These are phyloP conservation scores for Sebastes variabilis DNA, from an alignment of 2,797 vertebrate species.

Conservation along the genomic window DNA sequence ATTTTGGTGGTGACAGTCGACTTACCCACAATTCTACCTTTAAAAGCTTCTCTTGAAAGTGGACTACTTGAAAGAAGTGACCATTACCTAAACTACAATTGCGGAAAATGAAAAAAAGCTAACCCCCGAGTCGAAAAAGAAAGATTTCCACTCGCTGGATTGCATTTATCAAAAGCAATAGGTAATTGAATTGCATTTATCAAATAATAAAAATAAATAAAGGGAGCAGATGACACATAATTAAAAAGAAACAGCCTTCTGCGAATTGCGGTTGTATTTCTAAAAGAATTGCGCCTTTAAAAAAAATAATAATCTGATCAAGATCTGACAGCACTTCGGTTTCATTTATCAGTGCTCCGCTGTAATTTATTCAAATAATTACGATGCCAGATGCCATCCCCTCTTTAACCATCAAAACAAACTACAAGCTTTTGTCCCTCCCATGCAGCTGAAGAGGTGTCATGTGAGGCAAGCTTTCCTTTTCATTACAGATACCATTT, in stretches of 20 bases:
- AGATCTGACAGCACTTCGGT: conserved; percentile 61
- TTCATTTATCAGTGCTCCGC: conserved; percentile 52
- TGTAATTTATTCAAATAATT: conserved; percentile 73
- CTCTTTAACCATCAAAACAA: conserved; percentile 78
- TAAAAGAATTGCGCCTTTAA: conserved; percentile 1
- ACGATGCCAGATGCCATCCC: conserved; percentile 71
- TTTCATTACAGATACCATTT: conserved; percentile 77
- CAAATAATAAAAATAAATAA: conserved; percentile 46
- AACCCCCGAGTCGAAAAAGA: background rate
- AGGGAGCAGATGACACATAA: conserved; percentile 50
- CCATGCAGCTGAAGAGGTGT: conserved; percentile 68
- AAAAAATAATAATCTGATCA: conserved; percentile 48
- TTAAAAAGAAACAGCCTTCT: conserved; percentile 37
- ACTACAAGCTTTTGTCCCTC: conserved; percentile 62
- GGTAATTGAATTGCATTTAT: conserved; percentile 70
- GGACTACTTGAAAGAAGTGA: conserved; percentile 80
- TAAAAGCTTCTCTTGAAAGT: conserved; percentile 86
- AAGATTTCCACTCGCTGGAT: conserved; percentile 60
- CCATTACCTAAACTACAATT: conserved; percentile 87
- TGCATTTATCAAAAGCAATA: conserved; percentile 75
- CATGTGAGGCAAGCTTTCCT: conserved; percentile 70
- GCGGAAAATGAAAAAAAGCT: conserved; percentile 67
- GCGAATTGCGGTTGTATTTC: conserved; percentile 25
- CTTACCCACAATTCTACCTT: conserved; percentile 83
- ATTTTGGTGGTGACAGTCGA: conserved; percentile 84